A percentile compares a stretch with the other conserved stretches of the same genome.
Conservation (phyloP, 2,797 vertebrate species). For the Mallotus villosus region DNA sequence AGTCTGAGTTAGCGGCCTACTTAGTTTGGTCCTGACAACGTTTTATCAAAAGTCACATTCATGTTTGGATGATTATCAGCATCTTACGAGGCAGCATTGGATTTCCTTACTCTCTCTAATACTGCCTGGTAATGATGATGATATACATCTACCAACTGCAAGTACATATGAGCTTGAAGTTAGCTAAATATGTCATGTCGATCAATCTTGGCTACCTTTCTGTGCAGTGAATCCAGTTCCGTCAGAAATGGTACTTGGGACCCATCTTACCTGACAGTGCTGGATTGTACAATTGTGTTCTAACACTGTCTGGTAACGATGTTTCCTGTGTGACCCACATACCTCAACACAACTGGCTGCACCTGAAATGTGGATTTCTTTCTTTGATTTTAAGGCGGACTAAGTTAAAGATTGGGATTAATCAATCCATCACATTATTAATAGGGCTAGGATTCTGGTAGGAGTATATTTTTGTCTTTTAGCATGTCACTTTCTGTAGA, state of each 20-base stretch:
- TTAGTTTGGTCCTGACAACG: not conserved
- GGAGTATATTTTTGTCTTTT: no score
- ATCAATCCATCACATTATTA: constrained; percentile 12
- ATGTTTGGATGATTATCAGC: constrained; percentile 81
- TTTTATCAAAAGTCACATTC: constrained; percentile 7
- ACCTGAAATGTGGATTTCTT: constrained; percentile 1
- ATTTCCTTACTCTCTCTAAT: constrained; percentile 94
- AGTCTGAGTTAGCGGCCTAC: not conserved
- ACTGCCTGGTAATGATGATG: constrained; percentile 99
- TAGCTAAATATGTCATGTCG: not conserved
- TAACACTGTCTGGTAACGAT: constrained; percentile 99
- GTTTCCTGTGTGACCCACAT: constrained; percentile 87
- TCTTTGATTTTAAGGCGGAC: not conserved
- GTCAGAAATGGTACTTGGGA: constrained; percentile 82
- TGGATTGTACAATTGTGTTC: constrained; percentile 91
- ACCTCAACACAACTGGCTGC: not conserved
- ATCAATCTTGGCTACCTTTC: not conserved
- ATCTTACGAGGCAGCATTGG: constrained; percentile 99
- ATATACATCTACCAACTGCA: constrained; percentile 77
- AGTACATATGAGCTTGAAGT: constrained; percentile 31
- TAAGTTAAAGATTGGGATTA: not conserved
- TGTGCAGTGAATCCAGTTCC: constrained; percentile 25
- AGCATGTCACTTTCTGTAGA: no score
- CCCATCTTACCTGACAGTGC: constrained; percentile 89
- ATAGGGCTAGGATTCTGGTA: not conserved